Evolutionary conservation across 2,888 invertebrate species (phyloP).

Genomic region (Apamea anceps): DNA sequence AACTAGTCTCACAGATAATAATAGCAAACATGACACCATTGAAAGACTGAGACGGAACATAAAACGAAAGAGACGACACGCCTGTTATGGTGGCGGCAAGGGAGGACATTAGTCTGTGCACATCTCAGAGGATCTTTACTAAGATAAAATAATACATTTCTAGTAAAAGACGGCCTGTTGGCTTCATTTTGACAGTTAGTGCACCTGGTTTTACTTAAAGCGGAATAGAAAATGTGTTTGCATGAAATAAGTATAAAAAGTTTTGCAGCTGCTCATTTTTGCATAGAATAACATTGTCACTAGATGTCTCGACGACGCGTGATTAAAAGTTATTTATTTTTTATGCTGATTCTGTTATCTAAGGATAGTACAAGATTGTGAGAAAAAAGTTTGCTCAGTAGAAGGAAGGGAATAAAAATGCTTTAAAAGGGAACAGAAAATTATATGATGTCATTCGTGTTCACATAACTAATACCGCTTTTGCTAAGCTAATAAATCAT

Average conservation of each 20-base stretch:
- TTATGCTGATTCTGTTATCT: constrained; percentile 17
- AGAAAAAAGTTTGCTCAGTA: not conserved
- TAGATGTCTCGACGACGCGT: not conserved
- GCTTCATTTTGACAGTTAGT: constrained; percentile 40
- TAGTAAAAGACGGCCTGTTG: constrained; percentile 33
- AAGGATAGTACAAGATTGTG: not conserved
- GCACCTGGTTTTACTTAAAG: constrained; percentile 44
- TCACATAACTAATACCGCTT: not conserved
- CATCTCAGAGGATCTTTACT: constrained; percentile 37
- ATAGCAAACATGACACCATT: constrained; percentile 70
- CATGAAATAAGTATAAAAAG: constrained; percentile 48
- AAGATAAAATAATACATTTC: constrained; percentile 53
- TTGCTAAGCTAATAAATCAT: not conserved
- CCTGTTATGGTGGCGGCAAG: constrained; percentile 46
- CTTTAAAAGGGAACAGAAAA: constrained; percentile 12
- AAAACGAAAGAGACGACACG: constrained; percentile 56
- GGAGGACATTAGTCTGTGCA: constrained; percentile 47
- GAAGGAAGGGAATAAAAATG: not conserved
- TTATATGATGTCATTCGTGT: constrained; percentile 6
- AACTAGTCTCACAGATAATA: constrained; percentile 69
- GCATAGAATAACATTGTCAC: constrained; percentile 29
- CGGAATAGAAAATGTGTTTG: constrained; percentile 51
- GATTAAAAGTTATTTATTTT: constrained; percentile 37
- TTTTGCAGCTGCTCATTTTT: constrained; percentile 48
- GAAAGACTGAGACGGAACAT: constrained; percentile 58